Base-by-base conservation (phyloP, 2,797 vertebrate species). In the Toxotes lorentzi region DNA sequence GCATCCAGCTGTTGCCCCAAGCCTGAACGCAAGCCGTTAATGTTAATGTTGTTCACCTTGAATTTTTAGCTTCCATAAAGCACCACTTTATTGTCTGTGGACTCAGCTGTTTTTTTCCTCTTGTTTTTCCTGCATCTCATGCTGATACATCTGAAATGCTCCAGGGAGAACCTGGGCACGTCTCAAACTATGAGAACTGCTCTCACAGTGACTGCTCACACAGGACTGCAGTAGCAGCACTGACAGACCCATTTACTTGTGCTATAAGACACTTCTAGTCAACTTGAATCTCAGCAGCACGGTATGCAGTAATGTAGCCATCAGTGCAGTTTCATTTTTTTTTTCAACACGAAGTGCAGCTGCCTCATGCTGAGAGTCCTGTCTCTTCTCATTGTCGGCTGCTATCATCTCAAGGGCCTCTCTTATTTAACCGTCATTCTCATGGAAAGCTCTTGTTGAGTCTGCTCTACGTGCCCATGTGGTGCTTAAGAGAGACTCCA, bases 361-460 rank as follows among this genome's bases (percentile, higher is more conserved):
- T 21, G 41, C 53, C 68, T 69, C 40, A 32, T 48, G 70, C 60
- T 56, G 83, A 50, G 54, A 7, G 34, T 78, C 57, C 34, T 21
- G 38, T 69, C 73, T 86, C 45, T 32, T 60, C 57, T 70, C 34
- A 51, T 73, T 59, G 59, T 74, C 2, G 3, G 61, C 65, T 24
- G 35, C 78, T 53, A 54, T 81, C 61, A 77, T 80, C 54, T 70
- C 47, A 24, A 70, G 40, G 21, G 54, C 41, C 40, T 78, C 68
- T 63, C 62, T 43, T 62, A 50, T 81, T 38, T 53, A 32, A 40
- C 23, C 5, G 2, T 66, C 5, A 48, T 58, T 47, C 32, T 74
- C 16, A 35, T 45, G 19, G 24, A 81, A 35, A 34, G 45, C 41
- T 76, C 71, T 75, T 13, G 17, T 47, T 51, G 43, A 56, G 56